phyloP scores from a whole-genome alignment of 2,113 vertebrate genomes.

The Myotis yumanensis region DNA sequence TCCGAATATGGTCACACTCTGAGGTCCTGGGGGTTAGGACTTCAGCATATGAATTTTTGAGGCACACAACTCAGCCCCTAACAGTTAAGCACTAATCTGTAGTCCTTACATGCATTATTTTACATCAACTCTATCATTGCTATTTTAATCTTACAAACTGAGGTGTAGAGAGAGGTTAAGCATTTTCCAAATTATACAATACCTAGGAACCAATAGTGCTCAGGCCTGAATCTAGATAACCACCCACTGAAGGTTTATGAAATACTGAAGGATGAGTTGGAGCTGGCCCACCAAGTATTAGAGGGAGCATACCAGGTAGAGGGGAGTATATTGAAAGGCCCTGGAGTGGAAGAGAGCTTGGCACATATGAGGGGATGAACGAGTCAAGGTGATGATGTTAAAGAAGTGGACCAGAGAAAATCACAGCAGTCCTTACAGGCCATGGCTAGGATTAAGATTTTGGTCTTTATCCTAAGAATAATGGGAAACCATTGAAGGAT shows the following conservation, averaged over 20 bases:
- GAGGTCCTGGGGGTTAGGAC: background rate
- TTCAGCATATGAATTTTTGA: background rate
- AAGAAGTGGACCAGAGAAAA: background rate
- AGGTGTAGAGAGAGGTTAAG: background rate
- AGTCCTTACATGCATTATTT: background rate
- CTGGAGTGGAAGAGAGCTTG: background rate
- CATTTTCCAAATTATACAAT: background rate
- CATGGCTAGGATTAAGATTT: background rate
- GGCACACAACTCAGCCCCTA: background rate
- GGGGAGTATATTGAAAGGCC: background rate
- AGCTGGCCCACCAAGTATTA: background rate
- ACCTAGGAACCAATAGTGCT: background rate
- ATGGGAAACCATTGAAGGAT: background rate
- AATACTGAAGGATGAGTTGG: background rate
- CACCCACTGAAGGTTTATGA: background rate
- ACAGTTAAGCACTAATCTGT: background rate
- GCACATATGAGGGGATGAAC: background rate
- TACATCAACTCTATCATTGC: background rate
- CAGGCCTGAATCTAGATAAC: background rate
- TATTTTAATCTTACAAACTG: background rate
- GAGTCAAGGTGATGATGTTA: background rate
- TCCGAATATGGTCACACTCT: background rate
- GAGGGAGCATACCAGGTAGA: background rate
- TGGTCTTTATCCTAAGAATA: background rate
- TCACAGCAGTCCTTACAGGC: background rate